Percentiles rank a stretch among this genome's conserved stretches.
These are phyloP conservation scores for Euura lappo DNA, from an alignment of 1,140 invertebrate species.

Conservation along the genomic window DNA sequence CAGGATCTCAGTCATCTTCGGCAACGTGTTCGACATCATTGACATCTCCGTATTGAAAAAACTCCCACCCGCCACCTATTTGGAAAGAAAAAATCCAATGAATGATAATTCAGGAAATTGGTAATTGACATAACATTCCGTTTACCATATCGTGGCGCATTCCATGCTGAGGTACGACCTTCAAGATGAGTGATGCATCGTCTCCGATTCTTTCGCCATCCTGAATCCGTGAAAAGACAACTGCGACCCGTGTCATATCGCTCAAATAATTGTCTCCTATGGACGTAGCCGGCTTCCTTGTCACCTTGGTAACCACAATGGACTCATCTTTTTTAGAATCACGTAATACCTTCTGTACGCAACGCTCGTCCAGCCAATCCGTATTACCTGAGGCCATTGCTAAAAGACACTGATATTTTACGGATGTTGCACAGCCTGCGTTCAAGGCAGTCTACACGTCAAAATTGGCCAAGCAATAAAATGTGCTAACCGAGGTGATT, in stretches of 20 bases:
- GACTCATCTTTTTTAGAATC: constrained; percentile 28
- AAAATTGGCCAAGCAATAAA: too few relatives aligned
- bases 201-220: constrained; percentile 23
- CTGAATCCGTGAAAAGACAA: constrained; percentile 27
- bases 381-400: constrained; percentile 33
- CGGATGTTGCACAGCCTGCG: too few relatives aligned
- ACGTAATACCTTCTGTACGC: constrained; percentile 38
- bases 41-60: constrained; percentile 51
- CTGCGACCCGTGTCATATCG: constrained; percentile 49
- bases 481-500: too few relatives aligned
- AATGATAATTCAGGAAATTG: too few relatives aligned
- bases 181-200: constrained; percentile 46
- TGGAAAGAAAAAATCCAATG: too few relatives aligned
- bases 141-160: background rate
- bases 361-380: constrained; percentile 42
- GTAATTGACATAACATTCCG: too few relatives aligned
- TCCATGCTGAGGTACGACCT: constrained; percentile 36
- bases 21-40: constrained; percentile 48
- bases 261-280: constrained; percentile 62
- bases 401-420: background rate
- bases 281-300: constrained; percentile 23
- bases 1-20: constrained; percentile 48
- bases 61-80: constrained; percentile 35
- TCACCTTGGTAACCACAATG: constrained; percentile 20
- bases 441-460: too few relatives aligned